These are phyloP conservation scores for Bombus consobrinus DNA, from an alignment of 1,140 invertebrate genomes.

Conservation along the genomic window DNA sequence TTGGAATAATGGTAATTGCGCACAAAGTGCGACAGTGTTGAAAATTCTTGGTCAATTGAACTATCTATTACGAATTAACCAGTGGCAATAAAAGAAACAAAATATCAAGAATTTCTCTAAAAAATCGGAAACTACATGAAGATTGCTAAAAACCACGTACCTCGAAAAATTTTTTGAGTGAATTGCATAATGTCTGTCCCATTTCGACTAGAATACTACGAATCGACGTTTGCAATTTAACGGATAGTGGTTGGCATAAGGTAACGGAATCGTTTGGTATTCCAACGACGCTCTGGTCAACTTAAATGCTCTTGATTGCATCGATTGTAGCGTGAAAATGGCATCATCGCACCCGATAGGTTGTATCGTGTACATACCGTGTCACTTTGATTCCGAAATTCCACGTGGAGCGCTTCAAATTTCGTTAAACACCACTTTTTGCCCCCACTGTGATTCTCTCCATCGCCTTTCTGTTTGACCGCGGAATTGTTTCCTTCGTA, in stretches of 20 bases:
- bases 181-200: neutral
- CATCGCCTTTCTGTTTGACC: no score
- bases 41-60: neutral
- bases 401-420: no score
- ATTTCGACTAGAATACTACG: neutral
- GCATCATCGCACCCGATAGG: neutral
- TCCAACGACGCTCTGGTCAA: neutral
- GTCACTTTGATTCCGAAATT: neutral
- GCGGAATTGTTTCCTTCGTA: neutral
- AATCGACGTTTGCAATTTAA: slow-evolving; percentile 3
- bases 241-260: neutral
- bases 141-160: no score
- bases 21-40: neutral
- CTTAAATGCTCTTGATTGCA: slow-evolving; percentile 36
- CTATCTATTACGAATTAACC: neutral
- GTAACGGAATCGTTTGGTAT: neutral
- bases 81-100: neutral
- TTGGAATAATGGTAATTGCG: neutral
- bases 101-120: neutral
- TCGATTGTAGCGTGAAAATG: slow-evolving; percentile 19
- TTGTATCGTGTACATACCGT: neutral
- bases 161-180: neutral
- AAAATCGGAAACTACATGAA: neutral
- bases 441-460: neutral
- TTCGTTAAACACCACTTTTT: neutral